Conservation (phyloP, 2,797 vertebrate species). For the Decapterus maruadsi region DNA sequence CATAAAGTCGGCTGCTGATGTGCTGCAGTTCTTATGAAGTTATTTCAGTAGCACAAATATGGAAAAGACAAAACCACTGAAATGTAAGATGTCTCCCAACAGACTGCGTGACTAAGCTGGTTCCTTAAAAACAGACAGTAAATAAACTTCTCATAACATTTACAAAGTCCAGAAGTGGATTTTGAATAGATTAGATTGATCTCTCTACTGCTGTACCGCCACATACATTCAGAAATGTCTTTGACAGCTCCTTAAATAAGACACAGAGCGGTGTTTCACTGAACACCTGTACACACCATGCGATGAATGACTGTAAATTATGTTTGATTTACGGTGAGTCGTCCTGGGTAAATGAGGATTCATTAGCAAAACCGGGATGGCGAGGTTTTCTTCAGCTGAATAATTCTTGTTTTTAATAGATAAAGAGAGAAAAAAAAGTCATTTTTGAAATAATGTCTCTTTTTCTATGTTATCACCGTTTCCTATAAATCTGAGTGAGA, state of each 20-base stretch:
- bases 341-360: conserved; percentile 34
- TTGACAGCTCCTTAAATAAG: conserved; percentile 30
- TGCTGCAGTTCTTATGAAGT: no score
- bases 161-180: background rate
- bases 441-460: background rate
- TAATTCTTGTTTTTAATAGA: background rate
- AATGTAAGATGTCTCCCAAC: background rate
- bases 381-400: background rate
- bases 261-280: conserved; percentile 12
- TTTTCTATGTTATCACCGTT: background rate
- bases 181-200: background rate
- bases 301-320: conserved; percentile 23
- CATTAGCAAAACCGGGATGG: conserved; percentile 4
- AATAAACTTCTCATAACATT: background rate
- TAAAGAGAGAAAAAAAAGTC: background rate
- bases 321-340: conserved; percentile 24
- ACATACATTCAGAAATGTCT: conserved; percentile 5
- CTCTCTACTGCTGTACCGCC: background rate
- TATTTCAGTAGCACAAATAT: no score
- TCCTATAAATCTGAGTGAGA: conserved; percentile 35
- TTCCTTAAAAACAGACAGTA: background rate
- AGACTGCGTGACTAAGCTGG: no score
- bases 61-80: no score
- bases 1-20: background rate
- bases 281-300: conserved; percentile 28